Evolutionary conservation across 2,888 invertebrate species (phyloP), one percentile per base, ranked within the genome.

Genomic region (Ditula angustiorana): DNA sequence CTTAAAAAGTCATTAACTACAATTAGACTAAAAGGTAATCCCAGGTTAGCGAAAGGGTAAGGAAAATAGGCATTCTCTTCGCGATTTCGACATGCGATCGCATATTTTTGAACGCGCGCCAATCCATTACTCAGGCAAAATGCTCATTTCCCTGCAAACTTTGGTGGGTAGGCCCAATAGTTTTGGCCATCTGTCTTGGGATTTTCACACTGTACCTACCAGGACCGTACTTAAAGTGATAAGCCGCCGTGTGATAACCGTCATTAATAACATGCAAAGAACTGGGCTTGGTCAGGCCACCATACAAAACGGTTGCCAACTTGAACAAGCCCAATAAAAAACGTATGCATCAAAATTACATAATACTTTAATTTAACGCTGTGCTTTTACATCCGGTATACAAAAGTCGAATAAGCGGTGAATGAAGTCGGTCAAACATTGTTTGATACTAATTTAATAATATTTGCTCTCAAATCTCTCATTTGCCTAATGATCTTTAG

Each of bases 201-300:
- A 46, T 59, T 57, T 47, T 24, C 24, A 19, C 33, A 2, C 30
- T n/a, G 10, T 10, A 47, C 41, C 23, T 46, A 41, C 62, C n/a
- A 26, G 33, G 44, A 63, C 63, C 63, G 63, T 58, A 63, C 63
- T 63, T 63, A 58, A 58, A 58, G 58, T 69, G 86, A 83, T 85
- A 84, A 87, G 77, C 81, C 80, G 69, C 72, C 70, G 69, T 79
- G 80, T 81, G 81, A 87, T 87, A 79, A 79, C 81, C 66, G 33
- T 70, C 85, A 83, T 87, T 85, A 87, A 87, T 86, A 85, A 82
- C 82, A 81, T 75, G 85, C 81, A 80, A 81, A 82, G 58, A 58
- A 52, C 41, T 8, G 7, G 30, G 24, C 5, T 13, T 41, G 19
- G 41, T 33, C n/a, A 10, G 41, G 41, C 7, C 5, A 10, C 2